Evolutionary conservation across 2,113 vertebrate genomes (phyloP), one percentile per base, ranked within the genome.

Genomic region (Clinocottus analis): DNA sequence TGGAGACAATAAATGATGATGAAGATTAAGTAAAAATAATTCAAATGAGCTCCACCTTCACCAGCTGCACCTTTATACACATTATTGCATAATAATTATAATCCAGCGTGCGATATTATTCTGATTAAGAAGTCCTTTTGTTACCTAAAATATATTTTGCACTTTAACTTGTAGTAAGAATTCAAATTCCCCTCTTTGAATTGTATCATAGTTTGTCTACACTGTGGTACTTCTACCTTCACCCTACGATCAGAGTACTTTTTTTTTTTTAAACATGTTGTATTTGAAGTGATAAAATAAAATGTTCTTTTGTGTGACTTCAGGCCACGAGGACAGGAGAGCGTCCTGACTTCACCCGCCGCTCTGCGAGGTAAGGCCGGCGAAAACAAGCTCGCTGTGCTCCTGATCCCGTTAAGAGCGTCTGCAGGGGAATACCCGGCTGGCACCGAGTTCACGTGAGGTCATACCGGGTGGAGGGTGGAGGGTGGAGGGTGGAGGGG

Each of bases 401-500:
- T 47, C n/a, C 37, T 72, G 37, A 80, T 80, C 66, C 45, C n/a
- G 55, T 84, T 75, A 80, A 33, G 31, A 19, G n/a, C 7, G 61
- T 71, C 66, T 82, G 72, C 64, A 17, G 79, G 51, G 72, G 49
- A 43, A 43, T 5, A 12, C 56, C 25, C 33, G 3, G 31, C 21
- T 56, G 33, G 61, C 23, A 1, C 8, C 19, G 3, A 3, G 21
- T 29, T 27, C 29, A 37, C 16, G 13, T 63, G 21, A 41, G n/a
- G 61, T 58, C 12, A 51, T 63, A 25, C 60, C 2, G 12, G 35
- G 39, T 0, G 27, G 17, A 1, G 13, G 11, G 49, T 1, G 10
- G 53, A 23, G 13, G 7, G 27, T 1, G 6, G 55, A 23, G 27
- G 27, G n/a, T n/a, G n/a, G n/a, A n/a, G 29, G 16, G 29, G 17